phyloP scores from a whole-genome alignment of 2,888 invertebrate genomes.

The Pycnomerus fuliginosus region DNA sequence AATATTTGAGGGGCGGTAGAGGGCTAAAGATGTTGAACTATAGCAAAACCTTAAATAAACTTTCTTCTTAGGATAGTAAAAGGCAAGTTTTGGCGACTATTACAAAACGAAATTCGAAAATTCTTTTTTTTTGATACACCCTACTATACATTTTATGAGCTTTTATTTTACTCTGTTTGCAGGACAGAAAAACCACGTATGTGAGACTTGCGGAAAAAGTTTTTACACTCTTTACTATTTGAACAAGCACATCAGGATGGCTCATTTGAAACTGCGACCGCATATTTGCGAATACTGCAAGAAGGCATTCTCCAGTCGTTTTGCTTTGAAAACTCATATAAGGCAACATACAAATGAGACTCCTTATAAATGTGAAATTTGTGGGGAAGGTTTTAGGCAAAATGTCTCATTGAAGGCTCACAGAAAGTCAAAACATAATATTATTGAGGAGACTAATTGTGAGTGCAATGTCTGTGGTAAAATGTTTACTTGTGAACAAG shows the following conservation, averaged over 20 bases:
- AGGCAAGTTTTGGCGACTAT: too few species aligned
- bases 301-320: constrained; percentile 39
- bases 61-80: too few species aligned
- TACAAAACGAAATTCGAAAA: too few species aligned
- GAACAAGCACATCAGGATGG: constrained; percentile 39
- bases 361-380: constrained; percentile 38
- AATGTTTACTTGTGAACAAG: constrained; percentile 10
- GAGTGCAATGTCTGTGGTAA: constrained; percentile 38
- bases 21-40: too few species aligned
- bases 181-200: constrained; percentile 21
- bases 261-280: constrained; percentile 39
- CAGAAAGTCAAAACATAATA: constrained; percentile 40
- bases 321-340: constrained; percentile 38
- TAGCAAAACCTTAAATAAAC: too few species aligned
- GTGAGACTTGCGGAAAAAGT: constrained; percentile 37
- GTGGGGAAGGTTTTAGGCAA: constrained; percentile 41
- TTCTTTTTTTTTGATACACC: too few species aligned
- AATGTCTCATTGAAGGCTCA: constrained; percentile 41
- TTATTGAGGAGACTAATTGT: constrained; percentile 33
- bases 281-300: constrained; percentile 39
- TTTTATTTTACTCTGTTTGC: constrained; percentile 5
- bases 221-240: constrained; percentile 35
- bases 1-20: too few species aligned
- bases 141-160: too few species aligned
- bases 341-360: constrained; percentile 42